A percentile compares a stretch with the other conserved stretches of the same genome.
These are phyloP conservation scores for Caenorhabditis panamensis DNA, from an alignment of 2,888 invertebrate genomes.

Conservation along the genomic window DNA sequence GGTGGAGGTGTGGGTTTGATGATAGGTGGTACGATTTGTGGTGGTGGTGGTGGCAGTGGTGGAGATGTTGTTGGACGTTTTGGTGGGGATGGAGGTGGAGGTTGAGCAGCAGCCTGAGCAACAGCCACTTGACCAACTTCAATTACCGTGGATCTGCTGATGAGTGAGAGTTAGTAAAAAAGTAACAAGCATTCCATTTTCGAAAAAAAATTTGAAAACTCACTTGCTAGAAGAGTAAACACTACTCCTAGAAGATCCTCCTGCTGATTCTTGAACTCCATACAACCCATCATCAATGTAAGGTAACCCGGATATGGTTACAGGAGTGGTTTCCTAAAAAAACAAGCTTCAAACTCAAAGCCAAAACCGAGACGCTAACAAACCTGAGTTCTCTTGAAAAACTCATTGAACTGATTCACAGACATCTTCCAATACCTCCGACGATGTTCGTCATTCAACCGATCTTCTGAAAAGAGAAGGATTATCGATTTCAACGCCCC, in stretches of 20 bases:
- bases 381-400: slow-evolving; percentile 55
- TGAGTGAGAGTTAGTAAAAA: slow-evolving; percentile 46
- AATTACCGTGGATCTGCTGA: slow-evolving; percentile 57
- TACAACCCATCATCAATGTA: slow-evolving; percentile 56
- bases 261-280: slow-evolving; percentile 50
- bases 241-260: slow-evolving; percentile 48
- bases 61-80: slow-evolving; percentile 34
- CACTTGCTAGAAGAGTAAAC: slow-evolving; percentile 54
- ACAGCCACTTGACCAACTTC: slow-evolving; percentile 22
- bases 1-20: slow-evolving; percentile 50
- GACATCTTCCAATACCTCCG: slow-evolving; percentile 69
- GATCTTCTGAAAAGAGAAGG: slow-evolving; percentile 61
- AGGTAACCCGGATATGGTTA: slow-evolving; percentile 58
- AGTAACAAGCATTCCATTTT: background rate
- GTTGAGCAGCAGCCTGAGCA: background rate
- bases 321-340: slow-evolving; percentile 49
- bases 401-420: slow-evolving; percentile 62
- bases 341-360: background rate
- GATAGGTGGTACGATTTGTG: slow-evolving; percentile 32
- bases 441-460: slow-evolving; percentile 65
- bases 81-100: slow-evolving; percentile 4
- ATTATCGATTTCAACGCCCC: slow-evolving; percentile 44
- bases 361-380: background rate
- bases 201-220: slow-evolving; percentile 12
- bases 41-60: slow-evolving; percentile 43